Percentiles rank a stretch among this genome's conserved stretches.
Conservation (phyloP, 2,113 vertebrate species). For the Xiphophorus couchianus region DNA sequence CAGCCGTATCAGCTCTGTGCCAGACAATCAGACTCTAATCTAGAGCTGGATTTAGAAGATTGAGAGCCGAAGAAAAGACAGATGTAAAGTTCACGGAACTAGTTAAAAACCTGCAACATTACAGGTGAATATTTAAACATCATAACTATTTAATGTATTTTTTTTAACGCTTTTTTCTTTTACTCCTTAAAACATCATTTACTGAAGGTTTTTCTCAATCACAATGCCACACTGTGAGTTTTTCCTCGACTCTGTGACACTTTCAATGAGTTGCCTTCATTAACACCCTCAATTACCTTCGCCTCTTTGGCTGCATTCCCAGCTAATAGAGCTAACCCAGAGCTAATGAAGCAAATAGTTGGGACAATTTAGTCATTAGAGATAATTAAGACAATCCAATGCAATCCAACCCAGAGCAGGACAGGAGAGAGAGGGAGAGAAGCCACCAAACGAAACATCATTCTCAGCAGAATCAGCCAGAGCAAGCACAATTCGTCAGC, state of each 20-base stretch:
- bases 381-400: constrained; percentile 76
- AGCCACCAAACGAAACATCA: constrained; percentile 37
- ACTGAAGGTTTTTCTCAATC: background rate
- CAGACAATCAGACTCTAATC: constrained; percentile 69
- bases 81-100: constrained; percentile 14
- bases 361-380: constrained; percentile 80
- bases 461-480: constrained; percentile 28
- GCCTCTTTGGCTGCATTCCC: constrained; percentile 55
- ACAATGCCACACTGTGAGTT: background rate
- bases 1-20: constrained; percentile 69
- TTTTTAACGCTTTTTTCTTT: background rate
- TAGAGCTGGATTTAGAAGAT: constrained; percentile 53
- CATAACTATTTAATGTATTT: background rate
- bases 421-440: constrained; percentile 13
- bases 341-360: constrained; percentile 81
- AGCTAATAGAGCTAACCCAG: constrained; percentile 74
- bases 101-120: constrained; percentile 34
- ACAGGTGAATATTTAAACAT: constrained; percentile 2
- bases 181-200: background rate
- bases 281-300: constrained; percentile 68
- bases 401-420: constrained; percentile 59
- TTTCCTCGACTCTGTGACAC: constrained; percentile 17
- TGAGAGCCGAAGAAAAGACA: constrained; percentile 52
- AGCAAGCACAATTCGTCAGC: constrained; percentile 37
- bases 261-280: constrained; percentile 56